Evolutionary conservation across 2,797 vertebrate species (phyloP).

Genomic region (Melanotaenia nigrans): DNA sequence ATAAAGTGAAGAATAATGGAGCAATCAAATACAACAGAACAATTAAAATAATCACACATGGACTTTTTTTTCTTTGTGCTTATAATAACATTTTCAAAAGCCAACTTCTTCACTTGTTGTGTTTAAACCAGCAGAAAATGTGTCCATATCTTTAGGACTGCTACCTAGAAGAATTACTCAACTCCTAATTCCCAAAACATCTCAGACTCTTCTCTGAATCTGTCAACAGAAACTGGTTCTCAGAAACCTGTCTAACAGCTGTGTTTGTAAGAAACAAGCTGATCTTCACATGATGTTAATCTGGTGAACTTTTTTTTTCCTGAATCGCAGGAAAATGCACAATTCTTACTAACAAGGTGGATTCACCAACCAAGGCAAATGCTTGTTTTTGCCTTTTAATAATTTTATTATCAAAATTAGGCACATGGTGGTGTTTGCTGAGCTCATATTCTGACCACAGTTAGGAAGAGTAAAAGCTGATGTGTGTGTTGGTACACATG

Average conservation of each 20-base stretch:
- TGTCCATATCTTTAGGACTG: too few relatives aligned
- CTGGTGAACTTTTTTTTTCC: not conserved
- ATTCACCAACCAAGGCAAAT: not conserved
- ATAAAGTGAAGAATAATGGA: too few relatives aligned
- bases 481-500: too few relatives aligned
- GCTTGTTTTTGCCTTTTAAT: not conserved
- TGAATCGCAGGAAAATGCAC: not conserved
- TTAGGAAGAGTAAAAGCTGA: too few relatives aligned
- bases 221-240: not conserved
- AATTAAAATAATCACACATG: too few relatives aligned
- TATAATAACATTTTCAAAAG: too few relatives aligned
- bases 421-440: not conserved
- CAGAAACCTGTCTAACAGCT: conserved; percentile 1
- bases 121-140: too few relatives aligned
- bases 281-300: not conserved
- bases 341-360: not conserved
- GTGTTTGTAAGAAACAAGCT: not conserved
- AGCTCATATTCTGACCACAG: not conserved
- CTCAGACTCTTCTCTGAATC: not conserved
- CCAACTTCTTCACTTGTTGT: too few relatives aligned
- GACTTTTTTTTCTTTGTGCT: too few relatives aligned
- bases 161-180: too few relatives aligned
- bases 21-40: too few relatives aligned
- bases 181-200: too few relatives aligned
- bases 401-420: not conserved